Base-by-base conservation (phyloP, 2,888 invertebrate species). In the Criorhina ranunculi region DNA sequence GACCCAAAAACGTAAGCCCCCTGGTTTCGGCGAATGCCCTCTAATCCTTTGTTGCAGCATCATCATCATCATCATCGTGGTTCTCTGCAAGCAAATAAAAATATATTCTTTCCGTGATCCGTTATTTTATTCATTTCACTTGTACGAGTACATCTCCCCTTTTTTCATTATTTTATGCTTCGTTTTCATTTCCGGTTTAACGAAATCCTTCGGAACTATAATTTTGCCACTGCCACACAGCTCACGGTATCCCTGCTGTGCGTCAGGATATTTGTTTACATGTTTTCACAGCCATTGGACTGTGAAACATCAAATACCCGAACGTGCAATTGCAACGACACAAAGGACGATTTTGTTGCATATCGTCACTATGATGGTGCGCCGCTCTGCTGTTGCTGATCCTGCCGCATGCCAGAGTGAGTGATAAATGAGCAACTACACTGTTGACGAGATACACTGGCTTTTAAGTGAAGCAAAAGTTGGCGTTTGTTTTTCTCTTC, bases 371-470 rank as follows among this genome's bases (percentile, higher is more conserved):
- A 35, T 72, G 15, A 3, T 17, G 9, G 17, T 4, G 49, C 7
- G 9, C 33, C 44, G n/a, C 19, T 51, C 15, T 46, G 60, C 8
- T 57, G 42, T 11, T 57, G 5, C 15, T 46, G 6, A 62, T 72
- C 31, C 51, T 46, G 55, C 29, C 49, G 31, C 59, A 57, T 59
- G 66, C 19, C 62, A 33, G 76, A 51, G 12, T 67, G 82, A 78
- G 82, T 83, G 82, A 78, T 83, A 83, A 83, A 83, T 78, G 82
- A 83, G 78, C 77, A 82, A 72, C 82, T 82, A 67, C 66, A 67
- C 78, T 78, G 78, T 44, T 83, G 82, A 83, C 60, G 82, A 83
- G 67, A 55, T 55, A 73, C 60, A 73, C 72, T 70, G 78, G 78
- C 66, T 73, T 78, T 83, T 67, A 78, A 83, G 82, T 83, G 72